Conservation (phyloP, 2,113 vertebrate species). For the Ia io region DNA sequence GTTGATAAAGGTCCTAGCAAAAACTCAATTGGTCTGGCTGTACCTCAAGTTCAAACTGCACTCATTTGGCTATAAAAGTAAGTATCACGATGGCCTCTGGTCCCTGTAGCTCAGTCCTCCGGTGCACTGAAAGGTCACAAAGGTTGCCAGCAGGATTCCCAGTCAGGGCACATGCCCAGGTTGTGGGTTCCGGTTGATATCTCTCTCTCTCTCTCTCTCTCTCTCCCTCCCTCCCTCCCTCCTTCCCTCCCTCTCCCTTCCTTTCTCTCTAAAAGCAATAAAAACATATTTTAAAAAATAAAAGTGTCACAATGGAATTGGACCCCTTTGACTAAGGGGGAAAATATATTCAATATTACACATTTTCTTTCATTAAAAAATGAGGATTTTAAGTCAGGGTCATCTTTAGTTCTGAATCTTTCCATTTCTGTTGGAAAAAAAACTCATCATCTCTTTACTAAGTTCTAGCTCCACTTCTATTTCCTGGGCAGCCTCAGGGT, state of each 20-base stretch:
- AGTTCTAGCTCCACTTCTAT: slow-evolving; percentile 95
- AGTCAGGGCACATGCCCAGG: neutral
- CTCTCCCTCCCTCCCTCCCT: too few relatives aligned
- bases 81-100: neutral
- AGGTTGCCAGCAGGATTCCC: neutral
- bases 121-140: neutral
- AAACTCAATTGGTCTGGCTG: slow-evolving; percentile 37
- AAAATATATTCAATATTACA: slow-evolving; percentile 32
- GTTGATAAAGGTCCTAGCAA: slow-evolving; percentile 45
- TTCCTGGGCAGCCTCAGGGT: slow-evolving; percentile 88
- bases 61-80: neutral
- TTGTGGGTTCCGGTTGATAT: neutral
- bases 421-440: slow-evolving; percentile 95
- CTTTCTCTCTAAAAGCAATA: neutral
- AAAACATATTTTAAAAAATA: neutral
- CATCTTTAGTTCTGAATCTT: slow-evolving; percentile 87
- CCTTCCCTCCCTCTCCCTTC: neutral
- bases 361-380: slow-evolving; percentile 38
- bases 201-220: neutral
- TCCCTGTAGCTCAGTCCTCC: neutral
- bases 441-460: slow-evolving; percentile 93
- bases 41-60: neutral
- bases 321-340: neutral
- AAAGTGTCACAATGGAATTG: neutral
- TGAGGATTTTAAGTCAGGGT: slow-evolving; percentile 80